Conservation (phyloP, 1,140 invertebrate species). For the Apis laboriosa region DNA sequence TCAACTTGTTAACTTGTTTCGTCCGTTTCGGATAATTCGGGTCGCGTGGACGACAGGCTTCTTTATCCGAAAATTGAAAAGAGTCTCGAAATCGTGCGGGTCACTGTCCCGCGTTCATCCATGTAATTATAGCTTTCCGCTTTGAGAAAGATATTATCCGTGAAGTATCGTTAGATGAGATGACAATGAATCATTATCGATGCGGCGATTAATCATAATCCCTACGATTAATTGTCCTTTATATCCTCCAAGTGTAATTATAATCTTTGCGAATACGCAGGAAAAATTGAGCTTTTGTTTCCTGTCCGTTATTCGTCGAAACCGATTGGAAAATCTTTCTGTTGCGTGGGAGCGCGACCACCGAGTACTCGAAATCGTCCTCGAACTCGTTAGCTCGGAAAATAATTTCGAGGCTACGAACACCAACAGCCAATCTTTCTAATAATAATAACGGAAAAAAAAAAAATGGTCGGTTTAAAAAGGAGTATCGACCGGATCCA, state of each 20-base stretch:
- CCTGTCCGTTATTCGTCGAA: not conserved
- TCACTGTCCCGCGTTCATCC: constrained; percentile 23
- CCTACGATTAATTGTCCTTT: constrained; percentile 57
- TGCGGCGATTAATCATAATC: constrained; percentile 59
- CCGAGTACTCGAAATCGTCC: not conserved
- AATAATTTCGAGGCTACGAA: constrained; percentile 10
- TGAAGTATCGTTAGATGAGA: constrained; percentile 41
- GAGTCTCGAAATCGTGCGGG: constrained; percentile 31
- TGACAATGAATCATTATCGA: constrained; percentile 62
- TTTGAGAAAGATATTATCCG: constrained; percentile 56
- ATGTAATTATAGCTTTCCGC: constrained; percentile 40
- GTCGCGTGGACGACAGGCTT: not conserved
- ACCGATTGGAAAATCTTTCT: not conserved
- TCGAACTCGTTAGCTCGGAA: constrained; percentile 9
- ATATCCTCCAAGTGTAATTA: constrained; percentile 48
- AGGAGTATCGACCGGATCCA: not conserved
- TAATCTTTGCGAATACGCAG: constrained; percentile 1
- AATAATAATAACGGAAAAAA: constrained; percentile 10
- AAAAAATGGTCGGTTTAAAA: constrained; percentile 22
- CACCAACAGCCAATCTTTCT: not conserved
- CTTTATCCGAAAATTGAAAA: constrained; percentile 45
- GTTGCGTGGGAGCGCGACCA: constrained; percentile 18
- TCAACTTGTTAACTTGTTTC: not conserved
- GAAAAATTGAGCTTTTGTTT: constrained; percentile 9
- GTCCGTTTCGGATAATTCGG: not conserved